Evolutionary conservation across 1,140 invertebrate genomes (phyloP), one percentile per base, ranked within the genome.

Genomic region (Macrotrachela quadricornifera): DNA sequence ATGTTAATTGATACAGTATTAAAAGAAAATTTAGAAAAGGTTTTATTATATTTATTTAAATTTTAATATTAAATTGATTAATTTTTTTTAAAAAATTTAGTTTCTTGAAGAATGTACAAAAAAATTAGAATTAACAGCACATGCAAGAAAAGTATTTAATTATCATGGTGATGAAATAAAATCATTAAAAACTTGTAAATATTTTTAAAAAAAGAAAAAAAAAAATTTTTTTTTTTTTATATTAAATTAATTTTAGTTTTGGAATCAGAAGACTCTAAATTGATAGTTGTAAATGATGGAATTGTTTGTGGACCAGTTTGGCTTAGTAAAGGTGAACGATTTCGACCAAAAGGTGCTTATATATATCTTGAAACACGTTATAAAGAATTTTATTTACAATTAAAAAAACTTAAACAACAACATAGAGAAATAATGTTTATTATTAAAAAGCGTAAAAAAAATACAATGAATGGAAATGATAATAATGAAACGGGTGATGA

Each of bases 291-390:
- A 41, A 61, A 59, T 14, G 59, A 57, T 21, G 63, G 60, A 11
- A 60, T 61, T 41, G 59, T 66, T 2, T 53, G 63, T 17, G 68
- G 68, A n/a, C 69, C 69, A 17, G 56, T 70, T 21, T 70, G 68
- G 69, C 61, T 69, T 12, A 69, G 66, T 1, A 57, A 59, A 10
- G 67, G 69, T 6, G 69, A 67, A 51, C 59, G 63, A 0, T 69
- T 68, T 55, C 66, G 63, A 57, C 63, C 65, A 10, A 56, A 57
- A n/a, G 69, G 65, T 1, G 61, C 62, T 1, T 44, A 53, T 10
- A 57, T 61, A 47, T 70, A 64, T 57, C 57, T 70, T 10, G 50
- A 55, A 43, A 4, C 21, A 4, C 21, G 21, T 30, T 30, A 30
- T 30, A 30, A 30, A 30, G 21, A 30, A 30, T 30, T 2, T 30